Evolutionary conservation across 2,888 invertebrate genomes (phyloP), one percentile per base, ranked within the genome.

Genomic region (Rosalia funebris): DNA sequence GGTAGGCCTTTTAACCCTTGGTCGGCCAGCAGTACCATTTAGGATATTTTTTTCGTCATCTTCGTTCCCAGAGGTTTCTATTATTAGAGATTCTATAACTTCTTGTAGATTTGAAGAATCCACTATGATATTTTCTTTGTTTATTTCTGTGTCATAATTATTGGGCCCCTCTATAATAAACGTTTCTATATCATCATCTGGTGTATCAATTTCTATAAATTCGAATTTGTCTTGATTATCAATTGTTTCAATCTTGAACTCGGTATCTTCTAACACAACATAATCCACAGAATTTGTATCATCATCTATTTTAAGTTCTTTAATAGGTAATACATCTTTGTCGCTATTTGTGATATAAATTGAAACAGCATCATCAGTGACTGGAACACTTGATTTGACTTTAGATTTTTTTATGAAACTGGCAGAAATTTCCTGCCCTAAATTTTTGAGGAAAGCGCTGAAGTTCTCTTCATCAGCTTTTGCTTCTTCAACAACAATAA

Each of bases 351-450:
- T 37, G 37, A 55, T 37, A 16, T 19, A 55, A 25, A 55, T 55
- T 5, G 55, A 46, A 1, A 55, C 31, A 2, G 31, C 46, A 37
- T 46, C 20, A 16, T 46, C 37, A 16, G 4, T 12, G 19, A 34
- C 36, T 19, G 15, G 31, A 4, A 4, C 39, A 14, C 39, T 12
- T 34, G 14, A n/a, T 42, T 37, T 57, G 1, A 10, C 45, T 11
- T 50, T 54, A 19, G 50, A 10, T 12, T 55, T 41, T 10, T 52
- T 46, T 7, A 63, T 65, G 63, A 72, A 74, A 42, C 61, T 59
- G 14, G 75, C 75, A 17, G 70, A 65, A 7, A 75, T 59, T 63
- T 71, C 74, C 2, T 62, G 65, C 1, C 74, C 76, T n/a, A 75
- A 59, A 57, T 76, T 76, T 16, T 66, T 68, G 16, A 75, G 66